Evolutionary conservation across 2,888 invertebrate genomes (phyloP).

Genomic region (Cotesia congregata): DNA sequence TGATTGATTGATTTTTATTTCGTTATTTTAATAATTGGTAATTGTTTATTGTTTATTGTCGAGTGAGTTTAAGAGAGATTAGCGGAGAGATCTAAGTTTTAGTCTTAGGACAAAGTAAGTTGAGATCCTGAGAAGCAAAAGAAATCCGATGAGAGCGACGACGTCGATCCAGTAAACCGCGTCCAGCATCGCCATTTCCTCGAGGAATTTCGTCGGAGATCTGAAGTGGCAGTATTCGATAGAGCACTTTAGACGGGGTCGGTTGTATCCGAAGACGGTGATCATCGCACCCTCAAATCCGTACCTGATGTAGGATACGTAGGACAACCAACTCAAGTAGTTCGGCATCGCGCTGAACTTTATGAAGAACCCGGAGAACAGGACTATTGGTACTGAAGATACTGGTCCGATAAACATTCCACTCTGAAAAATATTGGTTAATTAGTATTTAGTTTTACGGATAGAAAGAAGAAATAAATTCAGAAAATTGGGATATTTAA

Average conservation of each 20-base stretch:
- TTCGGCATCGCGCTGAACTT: constrained; percentile 91
- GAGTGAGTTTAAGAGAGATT: constrained; percentile 44
- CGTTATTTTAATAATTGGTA: neutral
- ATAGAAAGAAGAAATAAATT: no score
- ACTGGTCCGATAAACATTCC: constrained; percentile 86
- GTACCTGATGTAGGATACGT: constrained; percentile 91
- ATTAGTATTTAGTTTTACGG: no score
- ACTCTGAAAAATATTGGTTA: constrained; percentile 66
- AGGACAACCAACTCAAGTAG: constrained; percentile 91
- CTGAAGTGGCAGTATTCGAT: constrained; percentile 88
- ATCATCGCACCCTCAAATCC: constrained; percentile 95
- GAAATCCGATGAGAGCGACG: constrained; percentile 84
- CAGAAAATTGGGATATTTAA: no score
- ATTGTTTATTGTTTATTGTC: constrained; percentile 23
- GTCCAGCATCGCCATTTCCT: constrained; percentile 87
- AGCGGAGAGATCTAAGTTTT: constrained; percentile 76
- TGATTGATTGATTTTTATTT: neutral
- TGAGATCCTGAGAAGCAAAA: constrained; percentile 82
- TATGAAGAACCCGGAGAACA: constrained; percentile 96
- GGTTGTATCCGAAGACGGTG: constrained; percentile 89
- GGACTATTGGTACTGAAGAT: constrained; percentile 89
- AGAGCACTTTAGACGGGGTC: constrained; percentile 86
- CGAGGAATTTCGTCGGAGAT: constrained; percentile 85
- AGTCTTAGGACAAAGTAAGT: constrained; percentile 88
- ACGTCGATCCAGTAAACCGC: constrained; percentile 86